phyloP scores from a whole-genome alignment of 2,113 vertebrate genomes.

The Prinia subflava region DNA sequence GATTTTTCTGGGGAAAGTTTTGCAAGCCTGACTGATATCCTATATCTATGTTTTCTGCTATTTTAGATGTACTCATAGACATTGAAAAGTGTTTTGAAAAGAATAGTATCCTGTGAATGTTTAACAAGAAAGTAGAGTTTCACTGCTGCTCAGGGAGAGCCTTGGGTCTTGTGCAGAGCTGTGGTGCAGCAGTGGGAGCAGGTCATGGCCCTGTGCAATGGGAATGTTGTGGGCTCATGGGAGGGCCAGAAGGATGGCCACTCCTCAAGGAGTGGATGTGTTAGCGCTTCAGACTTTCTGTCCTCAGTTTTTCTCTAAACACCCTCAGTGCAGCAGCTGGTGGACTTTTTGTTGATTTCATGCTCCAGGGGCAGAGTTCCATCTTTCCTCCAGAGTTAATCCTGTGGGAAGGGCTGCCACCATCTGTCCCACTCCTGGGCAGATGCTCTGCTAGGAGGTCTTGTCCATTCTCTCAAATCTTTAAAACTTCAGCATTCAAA shows the following conservation, averaged over 20 bases:
- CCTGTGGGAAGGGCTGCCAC: not conserved
- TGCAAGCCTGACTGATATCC: not conserved
- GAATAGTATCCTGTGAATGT: not conserved
- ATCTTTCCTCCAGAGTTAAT: not conserved
- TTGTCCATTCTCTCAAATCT: not conserved
- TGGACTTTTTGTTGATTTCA: not conserved
- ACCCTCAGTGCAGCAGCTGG: not conserved
- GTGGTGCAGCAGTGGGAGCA: not conserved
- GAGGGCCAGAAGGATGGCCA: not conserved
- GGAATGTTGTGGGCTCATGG: fast-evolving
- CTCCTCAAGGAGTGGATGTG: fast-evolving
- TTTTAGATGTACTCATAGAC: not conserved
- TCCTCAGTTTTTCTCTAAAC: not conserved
- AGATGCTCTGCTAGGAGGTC: not conserved
- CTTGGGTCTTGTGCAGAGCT: fast-evolving
- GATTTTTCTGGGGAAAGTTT: not conserved
- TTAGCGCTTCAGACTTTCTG: not conserved
- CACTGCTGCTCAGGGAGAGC: not conserved
- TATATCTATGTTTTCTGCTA: not conserved
- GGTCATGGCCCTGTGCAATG: fast-evolving
- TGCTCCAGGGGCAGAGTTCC: not conserved
- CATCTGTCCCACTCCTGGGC: not conserved
- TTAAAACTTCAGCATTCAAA: not conserved
- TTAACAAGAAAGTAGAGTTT: not conserved
- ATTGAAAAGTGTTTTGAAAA: not conserved